These are phyloP conservation scores for Gallinago jamesoni DNA, from an alignment of 2,113 vertebrate species.

Conservation along the genomic window DNA sequence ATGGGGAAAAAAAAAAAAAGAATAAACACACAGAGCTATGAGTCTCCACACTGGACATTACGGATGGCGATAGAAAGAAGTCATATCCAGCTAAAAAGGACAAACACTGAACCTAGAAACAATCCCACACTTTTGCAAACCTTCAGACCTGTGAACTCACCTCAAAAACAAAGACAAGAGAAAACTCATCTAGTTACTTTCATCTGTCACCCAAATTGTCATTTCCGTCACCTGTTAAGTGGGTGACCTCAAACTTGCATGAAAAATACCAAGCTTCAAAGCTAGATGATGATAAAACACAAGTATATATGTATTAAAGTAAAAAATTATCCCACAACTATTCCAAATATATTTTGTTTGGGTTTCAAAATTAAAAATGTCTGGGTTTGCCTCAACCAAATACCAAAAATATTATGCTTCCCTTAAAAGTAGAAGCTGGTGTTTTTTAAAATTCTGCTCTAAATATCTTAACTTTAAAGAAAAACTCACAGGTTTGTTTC, in stretches of 20 bases:
- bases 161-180: background rate
- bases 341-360: background rate
- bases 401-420: background rate
- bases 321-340: background rate
- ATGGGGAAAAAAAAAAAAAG: background rate
- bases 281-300: background rate
- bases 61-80: background rate
- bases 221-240: background rate
- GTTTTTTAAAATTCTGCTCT: background rate
- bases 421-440: background rate
- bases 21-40: background rate
- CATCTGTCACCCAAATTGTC: background rate
- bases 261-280: conserved; percentile 5
- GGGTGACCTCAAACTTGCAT: background rate
- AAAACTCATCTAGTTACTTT: background rate
- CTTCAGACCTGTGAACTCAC: background rate
- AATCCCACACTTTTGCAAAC: background rate
- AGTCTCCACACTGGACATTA: background rate
- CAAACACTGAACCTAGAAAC: background rate
- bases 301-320: background rate
- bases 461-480: background rate
- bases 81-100: background rate
- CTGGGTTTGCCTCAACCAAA: background rate
- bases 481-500: background rate
- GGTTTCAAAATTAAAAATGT: background rate